A percentile compares a stretch with the other conserved stretches of the same genome.
phyloP scores from a whole-genome alignment of 1,140 invertebrate genomes.

The Zaprionus nigranus region DNA sequence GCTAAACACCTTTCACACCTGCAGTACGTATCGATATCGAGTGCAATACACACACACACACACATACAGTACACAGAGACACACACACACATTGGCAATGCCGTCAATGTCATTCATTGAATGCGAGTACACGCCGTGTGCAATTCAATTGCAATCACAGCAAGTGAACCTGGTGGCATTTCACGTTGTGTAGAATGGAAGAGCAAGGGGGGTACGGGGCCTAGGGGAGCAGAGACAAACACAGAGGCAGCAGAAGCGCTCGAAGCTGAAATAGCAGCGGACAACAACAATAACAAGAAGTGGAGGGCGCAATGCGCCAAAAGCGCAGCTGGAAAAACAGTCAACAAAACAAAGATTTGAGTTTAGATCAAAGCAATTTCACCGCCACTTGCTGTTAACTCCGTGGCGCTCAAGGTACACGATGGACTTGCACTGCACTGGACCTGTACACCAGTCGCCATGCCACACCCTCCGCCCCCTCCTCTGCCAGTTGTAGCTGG shows the following conservation, averaged over 20 bases:
- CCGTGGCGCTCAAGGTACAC: conserved; percentile 80
- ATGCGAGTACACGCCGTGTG: conserved; percentile 45
- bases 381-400: conserved; percentile 81
- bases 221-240: conserved; percentile 28
- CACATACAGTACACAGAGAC: conserved; percentile 12
- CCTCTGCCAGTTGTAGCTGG: not conserved
- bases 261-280: conserved; percentile 30
- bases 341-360: conserved; percentile 75
- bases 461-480: conserved; percentile 1
- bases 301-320: conserved; percentile 55
- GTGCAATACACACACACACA: conserved; percentile 25
- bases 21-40: conserved; percentile 38
- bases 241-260: conserved; percentile 53
- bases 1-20: conserved; percentile 79
- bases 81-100: conserved; percentile 30
- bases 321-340: conserved; percentile 64
- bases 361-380: conserved; percentile 79
- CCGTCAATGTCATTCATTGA: conserved; percentile 70
- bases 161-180: conserved; percentile 81
- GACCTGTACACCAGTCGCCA: conserved; percentile 40
- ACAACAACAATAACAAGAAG: conserved; percentile 52
- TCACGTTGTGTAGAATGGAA: conserved; percentile 44
- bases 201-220: conserved; percentile 14
- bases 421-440: conserved; percentile 56
- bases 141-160: conserved; percentile 77